A percentile compares a stretch with the other conserved stretches of the same genome.
Conservation (phyloP, 2,797 vertebrate species). For the Orestias chungarensis region DNA sequence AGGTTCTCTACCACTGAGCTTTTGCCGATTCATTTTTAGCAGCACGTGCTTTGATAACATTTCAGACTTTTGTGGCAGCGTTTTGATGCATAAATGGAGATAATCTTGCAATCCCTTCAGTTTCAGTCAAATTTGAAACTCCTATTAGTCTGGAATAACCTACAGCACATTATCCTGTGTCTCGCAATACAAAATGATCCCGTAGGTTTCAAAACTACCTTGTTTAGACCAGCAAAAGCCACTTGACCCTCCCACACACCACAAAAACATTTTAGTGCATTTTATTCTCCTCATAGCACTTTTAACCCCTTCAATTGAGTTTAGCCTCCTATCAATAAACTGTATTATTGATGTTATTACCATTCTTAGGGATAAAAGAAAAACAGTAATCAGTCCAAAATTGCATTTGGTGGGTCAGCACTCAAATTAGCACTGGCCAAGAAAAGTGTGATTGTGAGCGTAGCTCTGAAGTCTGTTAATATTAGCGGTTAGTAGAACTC, state of each 20-base stretch:
- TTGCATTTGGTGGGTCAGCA: background rate
- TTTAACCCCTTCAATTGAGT: too few species aligned
- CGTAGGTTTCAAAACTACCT: too few species aligned
- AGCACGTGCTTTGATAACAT: background rate
- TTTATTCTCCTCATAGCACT: too few species aligned
- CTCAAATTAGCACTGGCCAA: background rate
- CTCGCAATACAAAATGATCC: too few species aligned
- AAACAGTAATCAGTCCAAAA: background rate
- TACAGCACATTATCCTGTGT: background rate
- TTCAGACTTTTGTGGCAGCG: background rate
- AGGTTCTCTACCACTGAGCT: too few species aligned
- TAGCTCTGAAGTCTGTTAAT: constrained; percentile 7
- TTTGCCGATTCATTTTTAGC: too few species aligned
- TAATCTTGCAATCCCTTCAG: background rate
- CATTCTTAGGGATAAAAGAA: background rate
- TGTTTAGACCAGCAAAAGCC: too few species aligned
- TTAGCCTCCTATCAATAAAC: too few species aligned
- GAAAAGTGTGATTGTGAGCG: background rate
- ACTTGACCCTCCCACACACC: too few species aligned
- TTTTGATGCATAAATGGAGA: background rate
- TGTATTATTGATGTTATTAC: too few species aligned
- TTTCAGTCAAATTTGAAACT: background rate
- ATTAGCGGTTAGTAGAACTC: background rate
- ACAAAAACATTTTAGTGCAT: too few species aligned
- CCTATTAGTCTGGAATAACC: background rate